Evolutionary conservation across 2,113 vertebrate genomes (phyloP).

Genomic region (Chroicocephalus ridibundus): DNA sequence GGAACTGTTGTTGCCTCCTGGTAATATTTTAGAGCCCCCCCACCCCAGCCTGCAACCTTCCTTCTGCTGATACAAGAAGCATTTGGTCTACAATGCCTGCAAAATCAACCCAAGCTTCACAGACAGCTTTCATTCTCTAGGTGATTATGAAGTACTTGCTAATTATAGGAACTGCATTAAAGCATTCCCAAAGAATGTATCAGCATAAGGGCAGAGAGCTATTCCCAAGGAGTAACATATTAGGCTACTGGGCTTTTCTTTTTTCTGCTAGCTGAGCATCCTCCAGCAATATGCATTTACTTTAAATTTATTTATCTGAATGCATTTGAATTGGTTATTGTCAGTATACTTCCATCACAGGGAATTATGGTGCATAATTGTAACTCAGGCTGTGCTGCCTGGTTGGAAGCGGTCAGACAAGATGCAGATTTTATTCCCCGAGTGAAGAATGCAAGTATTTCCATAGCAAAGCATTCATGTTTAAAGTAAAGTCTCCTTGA

Average conservation of each 20-base stretch:
- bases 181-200: background rate
- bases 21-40: background rate
- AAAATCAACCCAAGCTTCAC: background rate
- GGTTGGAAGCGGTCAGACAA: background rate
- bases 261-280: background rate
- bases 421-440: slow-evolving; percentile 20
- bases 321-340: slow-evolving; percentile 40
- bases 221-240: background rate
- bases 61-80: background rate
- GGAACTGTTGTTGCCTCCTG: background rate
- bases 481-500: slow-evolving; percentile 34
- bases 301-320: slow-evolving; percentile 31
- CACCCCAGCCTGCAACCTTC: background rate
- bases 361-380: background rate
- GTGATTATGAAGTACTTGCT: background rate
- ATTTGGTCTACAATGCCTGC: background rate
- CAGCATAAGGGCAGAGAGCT: background rate
- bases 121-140: background rate
- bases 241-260: background rate
- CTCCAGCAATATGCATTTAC: background rate
- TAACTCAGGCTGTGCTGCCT: background rate
- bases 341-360: background rate
- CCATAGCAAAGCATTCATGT: slow-evolving; percentile 28
- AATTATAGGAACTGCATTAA: background rate
- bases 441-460: slow-evolving; percentile 45